Base-by-base conservation (phyloP, 2,113 vertebrate species). In the Beaufortia kweichowensis region DNA sequence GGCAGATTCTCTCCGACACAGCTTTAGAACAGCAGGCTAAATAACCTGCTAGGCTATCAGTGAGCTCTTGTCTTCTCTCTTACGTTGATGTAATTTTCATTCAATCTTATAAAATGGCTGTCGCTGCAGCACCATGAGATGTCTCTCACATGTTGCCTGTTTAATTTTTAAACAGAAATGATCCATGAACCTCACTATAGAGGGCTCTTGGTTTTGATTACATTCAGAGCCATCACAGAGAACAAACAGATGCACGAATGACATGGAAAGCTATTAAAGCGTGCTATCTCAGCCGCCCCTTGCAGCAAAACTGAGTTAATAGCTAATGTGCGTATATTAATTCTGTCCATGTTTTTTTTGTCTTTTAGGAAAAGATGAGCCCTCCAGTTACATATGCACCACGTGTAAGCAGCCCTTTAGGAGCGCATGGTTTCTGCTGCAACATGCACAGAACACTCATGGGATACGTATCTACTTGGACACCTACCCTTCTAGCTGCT, bases 331-430 rank as follows among this genome's bases (percentile, higher is more conserved):
- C 63, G 59, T 69, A 53, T 71, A 21, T 78, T 62, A 53, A 77
- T 81, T 79, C 63, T 41, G 6, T 73, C 50, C 50, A 19, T 78
- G n/a, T 79, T 24, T 76, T 77, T 80, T 85, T 86, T 83, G 85
- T 84, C 83, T 90, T 84, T 70, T 90, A 99, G 97, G 95, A 91
- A 98, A 98, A 94, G 94, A 98, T 88, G 97, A 99, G 91, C 97
- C 97, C 85, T 97, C 96, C 90, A 99, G 95, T 94, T 99, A 99
- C 93, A 98, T 98, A 93, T 99, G 97, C 93, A 99, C 97, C 84
- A 96, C 96, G 85, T 99, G 97, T 90, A 98, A 99, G 93, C 97
- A 98, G 92, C 96, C 95, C 85, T 98, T 98, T 91, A 94, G 88
- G 93, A 98, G 96, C 81, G 97, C 97, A 89, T 99, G 97, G 97